These are phyloP conservation scores for Bubalus kerabau DNA, from an alignment of 2,113 vertebrate genomes.

Conservation along the genomic window DNA sequence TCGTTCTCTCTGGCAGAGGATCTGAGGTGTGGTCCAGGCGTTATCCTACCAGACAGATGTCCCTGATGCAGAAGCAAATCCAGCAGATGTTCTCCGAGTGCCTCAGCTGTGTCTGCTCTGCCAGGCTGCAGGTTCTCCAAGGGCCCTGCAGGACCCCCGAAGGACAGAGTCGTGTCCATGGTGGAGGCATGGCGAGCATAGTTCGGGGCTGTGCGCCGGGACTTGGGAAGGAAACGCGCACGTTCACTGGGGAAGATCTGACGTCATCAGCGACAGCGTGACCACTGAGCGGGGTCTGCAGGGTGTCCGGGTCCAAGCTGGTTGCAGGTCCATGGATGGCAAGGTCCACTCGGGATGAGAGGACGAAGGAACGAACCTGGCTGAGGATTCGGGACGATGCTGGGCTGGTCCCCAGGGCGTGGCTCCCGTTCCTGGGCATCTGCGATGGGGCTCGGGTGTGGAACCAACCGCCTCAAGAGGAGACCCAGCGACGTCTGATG, in stretches of 20 bases:
- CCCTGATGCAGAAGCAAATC: accelerated
- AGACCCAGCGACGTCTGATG: not conserved
- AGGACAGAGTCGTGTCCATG: accelerated
- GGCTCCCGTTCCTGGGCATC: not conserved
- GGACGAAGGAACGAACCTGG: accelerated
- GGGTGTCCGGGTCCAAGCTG: not conserved
- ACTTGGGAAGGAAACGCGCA: accelerated
- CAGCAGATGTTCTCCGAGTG: accelerated
- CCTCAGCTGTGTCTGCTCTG: not conserved
- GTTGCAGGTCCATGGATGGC: accelerated
- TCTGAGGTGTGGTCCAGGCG: accelerated
- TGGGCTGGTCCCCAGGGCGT: not conserved
- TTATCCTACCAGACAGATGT: accelerated
- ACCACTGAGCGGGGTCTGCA: accelerated
- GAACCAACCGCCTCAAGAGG: accelerated
- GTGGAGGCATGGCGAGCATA: accelerated
- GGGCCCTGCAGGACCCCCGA: accelerated
- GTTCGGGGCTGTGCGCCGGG: accelerated
- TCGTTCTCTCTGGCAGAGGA: not conserved
- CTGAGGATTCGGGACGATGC: not conserved
- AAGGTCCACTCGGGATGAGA: not conserved
- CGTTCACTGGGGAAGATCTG: accelerated
- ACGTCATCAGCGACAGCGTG: accelerated
- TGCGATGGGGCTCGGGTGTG: accelerated
- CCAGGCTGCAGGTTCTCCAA: accelerated